Evolutionary conservation across 2,888 invertebrate species (phyloP), one percentile per base, ranked within the genome.

Genomic region (Silvanus unidentatus): DNA sequence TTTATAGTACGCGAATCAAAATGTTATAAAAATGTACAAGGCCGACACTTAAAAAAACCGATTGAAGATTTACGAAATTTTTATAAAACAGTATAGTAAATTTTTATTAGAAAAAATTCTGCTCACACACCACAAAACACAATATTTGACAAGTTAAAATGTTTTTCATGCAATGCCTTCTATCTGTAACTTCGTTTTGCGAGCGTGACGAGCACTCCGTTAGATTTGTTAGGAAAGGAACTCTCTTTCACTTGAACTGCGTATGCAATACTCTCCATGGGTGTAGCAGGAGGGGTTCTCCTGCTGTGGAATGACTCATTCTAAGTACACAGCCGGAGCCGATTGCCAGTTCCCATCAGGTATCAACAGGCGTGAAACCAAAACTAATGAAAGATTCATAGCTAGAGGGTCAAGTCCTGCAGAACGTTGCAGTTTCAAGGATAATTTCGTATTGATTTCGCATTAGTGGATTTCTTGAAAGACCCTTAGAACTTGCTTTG

Each of bases 171-270:
- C 41, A 43, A 45, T 41, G 53, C 43, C 47, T 54, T 47, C 52
- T 32, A 22, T 22, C 4, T 22, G 22, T 22, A 22, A 22, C 22
- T 32, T 12, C 52, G 50, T 44, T 48, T 49, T 46, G 48, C 43
- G 45, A 48, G 55, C 57, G 60, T 60, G 57, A 58, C 58, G 52
- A 42, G 40, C 8, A 49, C 53, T 54, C 60, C 60, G 59, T 59
- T 58, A 58, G 57, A 52, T 59, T 55, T 57, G 46, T 52, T 51
- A 41, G 44, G 48, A 54, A 32, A 48, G 44, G 45, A 39, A 37
- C 42, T 39, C 39, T 44, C 22, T 22, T 22, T 22, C 22, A 22
- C 22, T 22, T 22, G 22, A 22, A 22, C 22, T 22, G 22, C 22
- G 22, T 22, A 22, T 22, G 22, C 22, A 22, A 22, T 22, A 3